A percentile compares a stretch with the other conserved stretches of the same genome.
phyloP scores from a whole-genome alignment of 2,888 invertebrate species.

The Apodemia hepburni region DNA sequence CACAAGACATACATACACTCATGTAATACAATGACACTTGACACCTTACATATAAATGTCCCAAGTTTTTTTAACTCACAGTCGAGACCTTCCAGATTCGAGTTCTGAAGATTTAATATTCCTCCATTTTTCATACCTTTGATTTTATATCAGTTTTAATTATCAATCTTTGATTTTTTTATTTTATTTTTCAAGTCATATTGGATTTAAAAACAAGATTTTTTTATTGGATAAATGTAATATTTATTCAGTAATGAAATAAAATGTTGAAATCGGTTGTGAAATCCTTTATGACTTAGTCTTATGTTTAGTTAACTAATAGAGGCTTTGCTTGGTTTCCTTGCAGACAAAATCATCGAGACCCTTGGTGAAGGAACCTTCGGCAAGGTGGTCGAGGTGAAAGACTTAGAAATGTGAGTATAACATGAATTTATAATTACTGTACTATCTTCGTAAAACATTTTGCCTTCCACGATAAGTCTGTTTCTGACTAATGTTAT shows the following conservation, averaged over 20 bases:
- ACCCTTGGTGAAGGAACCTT: conserved; percentile 99
- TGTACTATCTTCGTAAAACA: too few relatives aligned
- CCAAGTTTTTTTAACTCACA: conserved; percentile 34
- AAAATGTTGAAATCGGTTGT: conserved; percentile 39
- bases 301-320: conserved; percentile 48
- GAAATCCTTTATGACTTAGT: conserved; percentile 63
- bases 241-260: conserved; percentile 17
- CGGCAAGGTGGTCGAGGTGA: conserved; percentile 99
- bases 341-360: conserved; percentile 98
- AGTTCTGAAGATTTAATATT: conserved; percentile 43
- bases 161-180: conserved; percentile 29
- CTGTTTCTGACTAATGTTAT: too few relatives aligned
- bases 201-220: conserved; percentile 44
- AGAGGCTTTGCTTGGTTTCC: conserved; percentile 37
- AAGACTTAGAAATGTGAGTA: conserved; percentile 96
- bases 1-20: conserved; percentile 33
- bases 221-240: conserved; percentile 6
- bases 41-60: conserved; percentile 28
- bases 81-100: conserved; percentile 44
- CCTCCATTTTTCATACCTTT: conserved; percentile 33
- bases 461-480: too few relatives aligned
- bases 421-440: neutral
- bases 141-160: conserved; percentile 40
- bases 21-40: conserved; percentile 33
- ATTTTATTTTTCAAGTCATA: conserved; percentile 45